phyloP scores from a whole-genome alignment of 2,797 vertebrate genomes.

The Graptemys geographica region DNA sequence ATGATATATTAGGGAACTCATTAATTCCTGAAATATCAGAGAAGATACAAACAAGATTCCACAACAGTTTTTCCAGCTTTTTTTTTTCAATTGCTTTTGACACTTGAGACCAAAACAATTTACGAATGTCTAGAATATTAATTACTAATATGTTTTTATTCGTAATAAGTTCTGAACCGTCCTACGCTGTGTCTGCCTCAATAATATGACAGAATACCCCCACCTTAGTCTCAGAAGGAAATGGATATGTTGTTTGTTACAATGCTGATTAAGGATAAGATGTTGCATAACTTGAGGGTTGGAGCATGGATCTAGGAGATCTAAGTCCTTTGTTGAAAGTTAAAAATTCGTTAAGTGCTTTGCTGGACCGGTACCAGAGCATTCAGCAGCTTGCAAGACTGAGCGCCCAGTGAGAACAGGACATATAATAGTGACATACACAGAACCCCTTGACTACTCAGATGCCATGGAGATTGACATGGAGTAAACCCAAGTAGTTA shows the following conservation, averaged over 20 bases:
- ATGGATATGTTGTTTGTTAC: not conserved
- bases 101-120: not conserved
- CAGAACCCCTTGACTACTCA: not conserved
- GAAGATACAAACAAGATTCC: not conserved
- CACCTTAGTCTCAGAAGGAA: not conserved
- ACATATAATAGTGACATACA: not conserved
- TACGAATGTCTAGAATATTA: not conserved
- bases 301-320: not conserved
- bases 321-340: not conserved
- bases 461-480: rapidly evolving
- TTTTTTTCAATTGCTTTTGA: not conserved
- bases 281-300: not conserved
- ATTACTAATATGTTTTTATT: not conserved
- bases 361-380: not conserved
- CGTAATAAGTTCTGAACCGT: not conserved
- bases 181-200: not conserved
- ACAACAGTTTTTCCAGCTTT: not conserved
- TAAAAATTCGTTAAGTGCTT: not conserved
- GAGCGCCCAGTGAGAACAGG: not conserved
- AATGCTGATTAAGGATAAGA: not conserved
- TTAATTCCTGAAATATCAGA: not conserved
- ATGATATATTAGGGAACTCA: not conserved
- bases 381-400: not conserved
- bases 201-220: not conserved
- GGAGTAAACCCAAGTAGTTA: not conserved